A percentile compares a stretch with the other conserved stretches of the same genome.
Conservation (phyloP, 2,113 vertebrate genomes). For the Gambusia holbrooki region DNA sequence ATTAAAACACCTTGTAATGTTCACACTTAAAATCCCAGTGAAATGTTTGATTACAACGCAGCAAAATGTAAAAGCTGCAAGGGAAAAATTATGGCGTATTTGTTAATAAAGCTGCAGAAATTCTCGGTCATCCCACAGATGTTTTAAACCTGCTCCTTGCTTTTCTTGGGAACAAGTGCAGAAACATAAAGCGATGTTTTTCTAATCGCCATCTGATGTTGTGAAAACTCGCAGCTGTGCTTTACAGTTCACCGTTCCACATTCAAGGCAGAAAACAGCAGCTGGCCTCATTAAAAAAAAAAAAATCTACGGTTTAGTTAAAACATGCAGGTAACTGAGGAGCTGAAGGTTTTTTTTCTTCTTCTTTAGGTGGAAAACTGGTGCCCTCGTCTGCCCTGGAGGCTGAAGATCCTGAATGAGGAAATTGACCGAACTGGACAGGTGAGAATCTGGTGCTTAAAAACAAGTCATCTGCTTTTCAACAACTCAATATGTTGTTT, state of each 20-base stretch:
- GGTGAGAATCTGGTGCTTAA: slow-evolving; percentile 74
- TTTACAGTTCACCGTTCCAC: not conserved
- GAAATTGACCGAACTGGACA: slow-evolving; percentile 86
- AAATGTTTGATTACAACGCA: too few relatives aligned
- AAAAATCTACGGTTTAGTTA: not conserved
- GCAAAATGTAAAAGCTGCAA: too few relatives aligned
- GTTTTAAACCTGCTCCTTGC: not conserved
- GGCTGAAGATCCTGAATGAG: slow-evolving; percentile 87
- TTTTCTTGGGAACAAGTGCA: not conserved
- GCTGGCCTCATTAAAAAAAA: not conserved
- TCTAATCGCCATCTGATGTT: not conserved
- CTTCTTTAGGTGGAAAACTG: slow-evolving; percentile 94
- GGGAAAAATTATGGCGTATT: too few relatives aligned
- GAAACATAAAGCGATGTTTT: not conserved
- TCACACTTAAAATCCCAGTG: too few relatives aligned
- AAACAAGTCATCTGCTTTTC: not conserved
- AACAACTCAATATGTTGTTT: not conserved
- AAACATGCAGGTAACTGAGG: not conserved
- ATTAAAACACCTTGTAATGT: too few relatives aligned
- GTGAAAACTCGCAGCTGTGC: not conserved
- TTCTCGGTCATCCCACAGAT: not conserved
- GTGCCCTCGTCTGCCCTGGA: slow-evolving; percentile 97
- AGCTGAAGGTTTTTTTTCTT: not conserved
- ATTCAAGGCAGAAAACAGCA: not conserved
- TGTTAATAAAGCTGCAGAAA: not conserved